These are phyloP conservation scores for Acanthurus tractus DNA, from an alignment of 2,797 vertebrate genomes.

Conservation along the genomic window DNA sequence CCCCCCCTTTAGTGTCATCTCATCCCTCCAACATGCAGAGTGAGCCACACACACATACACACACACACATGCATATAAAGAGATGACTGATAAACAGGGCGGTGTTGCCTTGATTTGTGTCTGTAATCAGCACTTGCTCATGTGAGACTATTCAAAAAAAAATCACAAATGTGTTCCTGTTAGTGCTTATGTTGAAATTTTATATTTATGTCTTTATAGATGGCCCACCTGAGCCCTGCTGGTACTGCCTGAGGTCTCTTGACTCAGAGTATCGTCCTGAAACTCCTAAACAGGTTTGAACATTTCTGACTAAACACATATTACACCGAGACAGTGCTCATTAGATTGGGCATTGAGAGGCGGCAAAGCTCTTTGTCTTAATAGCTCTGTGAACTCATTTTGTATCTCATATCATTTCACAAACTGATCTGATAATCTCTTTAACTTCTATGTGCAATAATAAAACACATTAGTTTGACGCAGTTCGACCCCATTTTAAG, in stretches of 20 bases:
- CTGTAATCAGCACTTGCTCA: neutral
- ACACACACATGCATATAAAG: too few relatives aligned
- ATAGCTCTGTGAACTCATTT: neutral
- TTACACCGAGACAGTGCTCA: neutral
- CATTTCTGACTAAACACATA: slow-evolving; percentile 14
- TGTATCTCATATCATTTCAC: neutral
- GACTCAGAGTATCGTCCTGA: slow-evolving; percentile 75
- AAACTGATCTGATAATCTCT: too few relatives aligned
- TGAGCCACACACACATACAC: slow-evolving; percentile 35
- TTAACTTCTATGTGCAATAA: neutral
- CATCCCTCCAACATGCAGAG: slow-evolving; percentile 54
- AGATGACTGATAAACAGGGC: neutral
- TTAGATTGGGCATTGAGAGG: neutral
- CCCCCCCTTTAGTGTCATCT: slow-evolving; percentile 45
- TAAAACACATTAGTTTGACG: neutral
- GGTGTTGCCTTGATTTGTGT: neutral
- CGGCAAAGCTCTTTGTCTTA: neutral
- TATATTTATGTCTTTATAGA: slow-evolving; percentile 63
- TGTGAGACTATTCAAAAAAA: neutral
- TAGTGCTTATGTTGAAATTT: neutral
- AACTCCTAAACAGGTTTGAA: slow-evolving; percentile 76
- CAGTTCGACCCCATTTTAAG: neutral
- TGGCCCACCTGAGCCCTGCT: slow-evolving; percentile 75
- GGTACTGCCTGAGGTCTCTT: slow-evolving; percentile 83
- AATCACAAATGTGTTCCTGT: neutral